phyloP scores from a whole-genome alignment of 2,888 invertebrate species.

The Drosophila leonis region DNA sequence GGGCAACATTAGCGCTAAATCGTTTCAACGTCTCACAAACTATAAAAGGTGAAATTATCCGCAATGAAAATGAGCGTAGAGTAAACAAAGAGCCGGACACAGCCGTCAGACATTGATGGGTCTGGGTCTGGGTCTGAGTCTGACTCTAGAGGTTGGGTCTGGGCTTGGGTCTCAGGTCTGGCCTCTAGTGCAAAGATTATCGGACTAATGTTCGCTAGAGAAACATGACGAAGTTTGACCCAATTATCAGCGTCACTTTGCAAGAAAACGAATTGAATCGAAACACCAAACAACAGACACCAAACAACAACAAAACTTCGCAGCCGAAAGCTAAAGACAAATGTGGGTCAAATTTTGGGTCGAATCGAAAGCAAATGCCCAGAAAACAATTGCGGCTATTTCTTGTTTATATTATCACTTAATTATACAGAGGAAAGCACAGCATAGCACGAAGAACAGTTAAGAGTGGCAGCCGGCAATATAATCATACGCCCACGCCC shows the following conservation, averaged over 20 bases:
- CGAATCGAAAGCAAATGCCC: constrained; percentile 43
- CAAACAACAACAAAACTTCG: background rate
- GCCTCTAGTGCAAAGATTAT: constrained; percentile 44
- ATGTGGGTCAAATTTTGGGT: constrained; percentile 43
- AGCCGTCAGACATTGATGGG: constrained; percentile 37
- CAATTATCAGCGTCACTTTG: constrained; percentile 49
- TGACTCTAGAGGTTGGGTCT: background rate
- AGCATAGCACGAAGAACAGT: constrained; percentile 27
- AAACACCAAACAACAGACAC: constrained; percentile 23
- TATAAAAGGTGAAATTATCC: constrained; percentile 74
- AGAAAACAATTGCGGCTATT: constrained; percentile 48
- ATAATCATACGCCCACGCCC: constrained; percentile 9
- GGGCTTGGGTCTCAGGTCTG: constrained; percentile 1
- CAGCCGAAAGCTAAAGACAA: constrained; percentile 31
- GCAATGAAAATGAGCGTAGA: constrained; percentile 57
- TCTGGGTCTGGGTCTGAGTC: constrained; percentile 5
- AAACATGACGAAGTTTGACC: constrained; percentile 39
- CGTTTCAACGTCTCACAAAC: constrained; percentile 62
- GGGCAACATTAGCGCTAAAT: constrained; percentile 70
- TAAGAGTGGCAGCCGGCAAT: constrained; percentile 10
- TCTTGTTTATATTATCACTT: constrained; percentile 53
- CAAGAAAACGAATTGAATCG: constrained; percentile 47
- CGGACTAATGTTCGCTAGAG: constrained; percentile 35
- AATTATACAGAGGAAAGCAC: constrained; percentile 24
- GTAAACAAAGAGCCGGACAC: constrained; percentile 62